phyloP scores from a whole-genome alignment of 2,888 invertebrate genomes.

The Aphelenchoides bicaudatus region DNA sequence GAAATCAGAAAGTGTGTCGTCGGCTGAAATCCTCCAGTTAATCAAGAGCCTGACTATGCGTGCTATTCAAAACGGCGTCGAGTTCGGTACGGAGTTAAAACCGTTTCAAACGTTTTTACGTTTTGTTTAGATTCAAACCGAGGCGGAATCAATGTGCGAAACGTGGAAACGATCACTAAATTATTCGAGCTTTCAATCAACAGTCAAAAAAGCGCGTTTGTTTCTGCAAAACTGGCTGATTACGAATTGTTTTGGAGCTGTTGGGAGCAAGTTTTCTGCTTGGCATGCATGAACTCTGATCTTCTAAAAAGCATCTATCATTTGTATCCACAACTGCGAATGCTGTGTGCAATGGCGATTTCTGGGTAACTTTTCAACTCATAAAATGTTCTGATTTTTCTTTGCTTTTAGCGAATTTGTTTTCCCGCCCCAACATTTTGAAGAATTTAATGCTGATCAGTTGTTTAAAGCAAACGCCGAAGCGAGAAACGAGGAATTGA shows the following conservation, averaged over 20 bases:
- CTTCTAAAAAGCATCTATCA: slow-evolving; percentile 15
- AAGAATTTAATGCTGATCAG: not conserved
- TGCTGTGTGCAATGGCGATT: slow-evolving; percentile 24
- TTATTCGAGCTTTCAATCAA: too few species aligned
- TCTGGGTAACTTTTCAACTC: slow-evolving; percentile 25
- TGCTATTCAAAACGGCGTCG: not conserved
- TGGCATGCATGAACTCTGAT: slow-evolving; percentile 23
- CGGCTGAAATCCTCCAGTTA: slow-evolving; percentile 12
- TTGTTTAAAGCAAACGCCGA: not conserved
- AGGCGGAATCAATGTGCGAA: too few species aligned
- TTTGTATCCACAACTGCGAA: slow-evolving; percentile 24
- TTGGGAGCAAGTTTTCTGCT: slow-evolving; percentile 22
- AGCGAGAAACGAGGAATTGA: slow-evolving; percentile 9
- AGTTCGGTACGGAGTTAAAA: not conserved
- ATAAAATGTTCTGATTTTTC: not conserved
- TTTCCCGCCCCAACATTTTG: not conserved
- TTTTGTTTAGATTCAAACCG: too few species aligned
- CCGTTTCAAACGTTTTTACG: too few species aligned
- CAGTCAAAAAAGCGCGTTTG: too few species aligned
- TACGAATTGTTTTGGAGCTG: slow-evolving; percentile 21
- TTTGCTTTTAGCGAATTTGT: not conserved
- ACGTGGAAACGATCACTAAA: too few species aligned
- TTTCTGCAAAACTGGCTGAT: not conserved
- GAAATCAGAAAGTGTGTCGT: not conserved
- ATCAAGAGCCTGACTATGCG: slow-evolving; percentile 21